A percentile compares a stretch with the other conserved stretches of the same genome.
Evolutionary conservation across 2,888 invertebrate species (phyloP).

Genomic region (Perizoma affinitatum): DNA sequence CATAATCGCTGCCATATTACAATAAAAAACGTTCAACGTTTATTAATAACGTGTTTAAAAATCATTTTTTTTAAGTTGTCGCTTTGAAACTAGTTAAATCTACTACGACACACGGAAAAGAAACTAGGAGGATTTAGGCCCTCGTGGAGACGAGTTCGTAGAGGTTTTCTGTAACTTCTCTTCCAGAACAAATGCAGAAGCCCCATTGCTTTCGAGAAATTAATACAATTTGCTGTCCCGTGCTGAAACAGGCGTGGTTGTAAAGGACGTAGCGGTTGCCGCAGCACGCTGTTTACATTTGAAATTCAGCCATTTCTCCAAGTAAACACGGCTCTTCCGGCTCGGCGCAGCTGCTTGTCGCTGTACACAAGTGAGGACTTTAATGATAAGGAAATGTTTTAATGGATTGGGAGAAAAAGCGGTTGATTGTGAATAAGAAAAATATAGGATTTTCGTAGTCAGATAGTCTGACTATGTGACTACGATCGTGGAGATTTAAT

Average conservation of each 20-base stretch:
- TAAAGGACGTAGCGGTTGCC: conserved; percentile 11
- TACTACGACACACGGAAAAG: conserved; percentile 12
- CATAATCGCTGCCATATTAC: no score
- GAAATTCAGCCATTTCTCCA: conserved; percentile 51
- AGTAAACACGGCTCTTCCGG: conserved; percentile 44
- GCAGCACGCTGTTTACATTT: conserved; percentile 44
- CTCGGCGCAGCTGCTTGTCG: conserved; percentile 37
- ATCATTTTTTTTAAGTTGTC: no score
- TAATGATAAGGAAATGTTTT: conserved; percentile 21
- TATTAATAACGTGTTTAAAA: no score
- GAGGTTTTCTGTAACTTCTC: no score
- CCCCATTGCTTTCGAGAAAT: no score
- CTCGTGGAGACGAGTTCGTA: conserved; percentile 2
- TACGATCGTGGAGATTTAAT: no score
- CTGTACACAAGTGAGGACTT: conserved; percentile 14
- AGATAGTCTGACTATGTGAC: no score
- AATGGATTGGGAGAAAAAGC: conserved; percentile 11
- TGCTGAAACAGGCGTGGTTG: not conserved
- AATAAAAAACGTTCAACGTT: no score
- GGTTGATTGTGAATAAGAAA: conserved; percentile 1
- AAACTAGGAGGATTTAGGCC: conserved; percentile 6
- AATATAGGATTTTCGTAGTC: not conserved
- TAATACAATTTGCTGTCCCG: conserved; percentile 7
- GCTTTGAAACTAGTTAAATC: no score
- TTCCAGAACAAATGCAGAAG: no score